Evolutionary conservation across 35 echinoderm and acorn worm species (phyloP).

Genomic region (Lytechinus pictus): DNA sequence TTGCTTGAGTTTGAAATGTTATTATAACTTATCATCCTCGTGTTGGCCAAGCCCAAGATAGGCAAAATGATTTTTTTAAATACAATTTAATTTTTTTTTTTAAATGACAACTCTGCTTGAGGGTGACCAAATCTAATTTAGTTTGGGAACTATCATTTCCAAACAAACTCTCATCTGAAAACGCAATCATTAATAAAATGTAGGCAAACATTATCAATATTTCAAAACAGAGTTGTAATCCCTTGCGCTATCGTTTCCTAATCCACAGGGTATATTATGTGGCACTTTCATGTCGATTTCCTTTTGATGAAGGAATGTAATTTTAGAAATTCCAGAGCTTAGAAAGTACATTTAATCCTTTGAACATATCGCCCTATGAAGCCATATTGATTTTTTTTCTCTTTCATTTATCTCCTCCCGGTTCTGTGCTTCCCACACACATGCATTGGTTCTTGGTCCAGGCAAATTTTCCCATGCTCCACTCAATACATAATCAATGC

Average conservation of each 20-base stretch:
- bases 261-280: background rate
- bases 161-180: too few relatives aligned
- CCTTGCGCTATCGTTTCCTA: background rate
- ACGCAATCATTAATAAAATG: too few relatives aligned
- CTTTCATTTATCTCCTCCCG: background rate
- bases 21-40: too few relatives aligned
- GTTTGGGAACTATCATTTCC: too few relatives aligned
- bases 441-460: background rate
- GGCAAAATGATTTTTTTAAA: too few relatives aligned
- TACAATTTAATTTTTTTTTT: too few relatives aligned
- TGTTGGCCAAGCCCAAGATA: too few relatives aligned
- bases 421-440: background rate
- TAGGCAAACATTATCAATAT: background rate
- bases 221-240: background rate
- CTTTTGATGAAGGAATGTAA: background rate
- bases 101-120: too few relatives aligned
- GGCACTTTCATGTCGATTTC: background rate
- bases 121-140: too few relatives aligned
- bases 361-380: background rate
- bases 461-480: background rate
- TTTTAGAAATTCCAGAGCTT: background rate
- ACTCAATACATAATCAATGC: background rate
- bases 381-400: slow-evolving; percentile 5
- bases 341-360: slow-evolving; percentile 2
- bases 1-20: background rate